Conservation (phyloP, 2,888 invertebrate genomes). For the Creontiades dilutus region DNA sequence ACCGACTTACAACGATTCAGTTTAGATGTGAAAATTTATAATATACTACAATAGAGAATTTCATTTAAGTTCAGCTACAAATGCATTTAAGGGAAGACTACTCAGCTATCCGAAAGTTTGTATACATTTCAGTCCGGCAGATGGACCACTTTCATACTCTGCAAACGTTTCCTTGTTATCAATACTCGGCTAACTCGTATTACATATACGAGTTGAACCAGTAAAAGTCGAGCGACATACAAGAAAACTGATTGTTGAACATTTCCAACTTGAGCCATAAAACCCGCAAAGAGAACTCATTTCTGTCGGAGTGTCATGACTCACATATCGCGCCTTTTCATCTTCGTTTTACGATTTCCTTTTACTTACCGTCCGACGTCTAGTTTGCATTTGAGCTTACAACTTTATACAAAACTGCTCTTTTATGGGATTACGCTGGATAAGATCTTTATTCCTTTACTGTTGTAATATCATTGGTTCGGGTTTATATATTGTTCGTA, state of each 20-base stretch:
- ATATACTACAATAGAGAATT: too few relatives aligned
- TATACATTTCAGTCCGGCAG: background rate
- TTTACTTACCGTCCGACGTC: slow-evolving; percentile 60
- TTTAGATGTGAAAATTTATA: too few relatives aligned
- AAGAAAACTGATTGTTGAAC: slow-evolving; percentile 57
- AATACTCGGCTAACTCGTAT: slow-evolving; percentile 5
- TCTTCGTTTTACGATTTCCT: slow-evolving; percentile 67
- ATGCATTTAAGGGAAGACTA: too few relatives aligned
- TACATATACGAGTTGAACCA: background rate
- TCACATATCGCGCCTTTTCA: slow-evolving; percentile 67
- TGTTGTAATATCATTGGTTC: slow-evolving; percentile 65
- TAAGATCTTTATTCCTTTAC: slow-evolving; percentile 62
- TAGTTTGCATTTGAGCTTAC: slow-evolving; percentile 62
- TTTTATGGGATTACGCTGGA: slow-evolving; percentile 57
- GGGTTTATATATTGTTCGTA: slow-evolving; percentile 57
- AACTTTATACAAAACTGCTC: slow-evolving; percentile 42
- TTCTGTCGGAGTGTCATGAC: slow-evolving; percentile 57
- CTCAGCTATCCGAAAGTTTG: too few relatives aligned
- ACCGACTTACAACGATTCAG: too few relatives aligned
- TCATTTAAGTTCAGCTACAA: too few relatives aligned
- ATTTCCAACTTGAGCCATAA: slow-evolving; percentile 50
- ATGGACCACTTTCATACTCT: background rate
- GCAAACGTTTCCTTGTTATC: background rate
- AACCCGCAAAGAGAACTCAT: slow-evolving; percentile 51
- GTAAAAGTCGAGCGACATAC: background rate